Base-by-base conservation (phyloP, 1,140 invertebrate species). In the Drosophila orena region DNA sequence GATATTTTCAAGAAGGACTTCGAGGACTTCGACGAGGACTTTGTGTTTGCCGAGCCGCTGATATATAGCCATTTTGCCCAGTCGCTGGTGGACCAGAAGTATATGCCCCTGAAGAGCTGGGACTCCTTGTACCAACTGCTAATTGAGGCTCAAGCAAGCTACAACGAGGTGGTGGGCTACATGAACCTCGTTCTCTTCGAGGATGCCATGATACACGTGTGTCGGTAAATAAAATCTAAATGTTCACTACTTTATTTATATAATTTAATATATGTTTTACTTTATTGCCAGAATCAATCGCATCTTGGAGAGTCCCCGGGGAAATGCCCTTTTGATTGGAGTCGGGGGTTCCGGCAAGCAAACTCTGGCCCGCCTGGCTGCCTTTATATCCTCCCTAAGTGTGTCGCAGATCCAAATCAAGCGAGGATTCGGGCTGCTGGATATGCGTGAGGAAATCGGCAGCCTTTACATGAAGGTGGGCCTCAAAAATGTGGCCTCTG, bases 121-220 rank as follows among this genome's bases (percentile, higher is more conserved):
- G 72, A 93, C 0, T 94, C 95, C 11, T 93, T 99, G 1, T 96
- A 95, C 72, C 96, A 95, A 78, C 93, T 98, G 52, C 92, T 98
- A 0, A 93, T 95, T 2, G 98, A 98, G 77, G 97, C 97, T 3
- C 93, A 99, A 34, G 93, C 94, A 2, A 95, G 94, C 65, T 99
- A 99, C 88, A 98, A 98, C 89, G 96, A 96, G 77, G 91, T 96
- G 61, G 95, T 98, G 49, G 95, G 97, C 2, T 96, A 96, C 0
- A 99, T 99, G 98, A 98, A 98, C 93, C 93, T 99, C 4, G 98
- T 99, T 11, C 93, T 99, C 3, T 99, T 99, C 92, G 97, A 98
- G 91, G 98, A 99, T 92, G 98, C 98, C 2, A 98, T 99, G 95
- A 94, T 95, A 77, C 97, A 98, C 90, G 95, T 99, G 38, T 98